Evolutionary conservation across 1,140 invertebrate species (phyloP).

Genomic region (Brachionus rubens): DNA sequence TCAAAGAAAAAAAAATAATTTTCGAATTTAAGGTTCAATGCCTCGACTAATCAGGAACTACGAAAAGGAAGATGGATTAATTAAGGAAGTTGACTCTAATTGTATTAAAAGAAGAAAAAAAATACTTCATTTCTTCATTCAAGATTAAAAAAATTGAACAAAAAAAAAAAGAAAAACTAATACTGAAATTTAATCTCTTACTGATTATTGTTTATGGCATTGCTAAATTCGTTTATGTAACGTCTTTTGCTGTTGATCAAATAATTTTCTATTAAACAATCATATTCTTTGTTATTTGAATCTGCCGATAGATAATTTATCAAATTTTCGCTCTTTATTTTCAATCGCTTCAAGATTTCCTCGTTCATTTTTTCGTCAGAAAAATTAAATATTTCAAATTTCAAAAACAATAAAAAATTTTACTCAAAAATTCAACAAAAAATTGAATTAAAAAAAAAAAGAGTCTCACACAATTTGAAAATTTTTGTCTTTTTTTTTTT

Average conservation of each 20-base stretch:
- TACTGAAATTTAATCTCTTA: too few relatives aligned
- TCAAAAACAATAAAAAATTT: too few relatives aligned
- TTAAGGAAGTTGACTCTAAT: too few relatives aligned
- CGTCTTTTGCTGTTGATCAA: not conserved
- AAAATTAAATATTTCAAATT: too few relatives aligned
- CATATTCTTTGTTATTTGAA: not conserved
- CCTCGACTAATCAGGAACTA: too few relatives aligned
- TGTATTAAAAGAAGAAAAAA: too few relatives aligned
- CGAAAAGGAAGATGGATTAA: too few relatives aligned
- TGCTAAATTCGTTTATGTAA: slow-evolving; percentile 7
- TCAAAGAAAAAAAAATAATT: not conserved
- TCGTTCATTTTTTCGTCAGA: slow-evolving; percentile 23
- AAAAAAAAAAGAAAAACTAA: too few relatives aligned
- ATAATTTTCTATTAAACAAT: slow-evolving; percentile 15
- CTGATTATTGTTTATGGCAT: slow-evolving; percentile 20
- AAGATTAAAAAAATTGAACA: not conserved
- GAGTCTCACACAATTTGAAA: too few relatives aligned
- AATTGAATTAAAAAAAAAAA: too few relatives aligned
- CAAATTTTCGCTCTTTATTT: slow-evolving; percentile 17
- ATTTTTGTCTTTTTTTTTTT: too few relatives aligned
- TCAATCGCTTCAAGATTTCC: slow-evolving; percentile 18
- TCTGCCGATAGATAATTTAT: slow-evolving; percentile 1
- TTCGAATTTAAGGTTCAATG: not conserved
- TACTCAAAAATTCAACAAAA: too few relatives aligned
- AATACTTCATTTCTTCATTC: not conserved